Conservation (phyloP, 2,888 invertebrate genomes). For the Coleophora flavipennella region DNA sequence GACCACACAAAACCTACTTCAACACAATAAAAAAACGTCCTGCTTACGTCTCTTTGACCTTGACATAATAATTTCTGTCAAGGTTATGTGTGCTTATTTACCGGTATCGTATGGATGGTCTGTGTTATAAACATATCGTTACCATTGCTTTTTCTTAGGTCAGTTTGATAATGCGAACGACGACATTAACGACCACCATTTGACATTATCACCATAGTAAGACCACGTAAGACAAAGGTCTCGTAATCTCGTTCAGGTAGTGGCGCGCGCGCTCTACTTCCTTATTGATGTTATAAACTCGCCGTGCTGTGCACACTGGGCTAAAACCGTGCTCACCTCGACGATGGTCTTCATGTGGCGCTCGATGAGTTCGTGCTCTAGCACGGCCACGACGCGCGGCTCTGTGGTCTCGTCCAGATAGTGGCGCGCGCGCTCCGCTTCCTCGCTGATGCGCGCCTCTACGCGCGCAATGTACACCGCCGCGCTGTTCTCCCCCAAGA, state of each 20-base stretch:
- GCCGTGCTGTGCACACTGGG: conserved; percentile 99
- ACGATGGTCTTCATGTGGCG: conserved; percentile 94
- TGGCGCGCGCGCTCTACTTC: conserved; percentile 98
- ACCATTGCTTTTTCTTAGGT: no score
- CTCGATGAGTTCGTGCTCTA: conserved; percentile 98
- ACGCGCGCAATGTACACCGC: conserved; percentile 99
- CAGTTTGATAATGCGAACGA: no score
- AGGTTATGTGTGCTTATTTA: no score
- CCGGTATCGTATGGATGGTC: no score
- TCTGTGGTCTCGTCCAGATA: conserved; percentile 99
- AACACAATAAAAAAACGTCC: no score
- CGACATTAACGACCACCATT: no score
- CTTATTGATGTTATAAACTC: conserved; percentile 97
- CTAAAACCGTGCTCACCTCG: conserved; percentile 42
- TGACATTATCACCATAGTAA: no score
- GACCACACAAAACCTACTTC: no score
- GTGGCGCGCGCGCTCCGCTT: conserved; percentile 96
- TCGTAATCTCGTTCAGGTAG: conserved; percentile 98
- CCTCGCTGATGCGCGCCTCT: conserved; percentile 96
- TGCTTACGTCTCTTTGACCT: no score
- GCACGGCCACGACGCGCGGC: conserved; percentile 94
- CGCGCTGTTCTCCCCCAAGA: conserved; percentile 97
- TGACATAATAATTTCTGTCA: no score
- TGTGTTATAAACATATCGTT: no score
- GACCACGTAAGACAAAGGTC: no score